Percentiles rank a stretch among this genome's conserved stretches.
Evolutionary conservation across 2,113 vertebrate species (phyloP).

Genomic region (Tapirus terrestris): DNA sequence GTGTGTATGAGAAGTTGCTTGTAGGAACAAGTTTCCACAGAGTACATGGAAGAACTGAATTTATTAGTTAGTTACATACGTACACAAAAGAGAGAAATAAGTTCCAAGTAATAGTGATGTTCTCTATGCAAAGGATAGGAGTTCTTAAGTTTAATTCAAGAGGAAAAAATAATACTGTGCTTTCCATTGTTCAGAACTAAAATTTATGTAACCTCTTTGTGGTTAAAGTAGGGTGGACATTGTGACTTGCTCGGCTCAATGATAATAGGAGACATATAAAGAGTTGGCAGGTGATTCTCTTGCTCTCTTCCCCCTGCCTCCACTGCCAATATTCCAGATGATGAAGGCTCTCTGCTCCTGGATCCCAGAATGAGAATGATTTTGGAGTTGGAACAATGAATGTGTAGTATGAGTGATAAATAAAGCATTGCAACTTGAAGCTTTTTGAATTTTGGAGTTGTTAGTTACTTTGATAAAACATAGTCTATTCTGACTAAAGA

Average conservation of each 20-base stretch:
- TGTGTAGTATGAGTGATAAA: not conserved
- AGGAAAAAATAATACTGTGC: not conserved
- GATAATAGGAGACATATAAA: not conserved
- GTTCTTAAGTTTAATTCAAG: not conserved
- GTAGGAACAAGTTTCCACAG: not conserved
- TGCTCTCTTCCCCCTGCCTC: not conserved
- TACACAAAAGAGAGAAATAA: not conserved
- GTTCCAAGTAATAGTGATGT: not conserved
- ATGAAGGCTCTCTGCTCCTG: not conserved
- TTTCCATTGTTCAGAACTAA: not conserved
- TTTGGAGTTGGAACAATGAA: not conserved
- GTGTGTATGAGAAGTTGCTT: not conserved
- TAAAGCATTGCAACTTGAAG: not conserved
- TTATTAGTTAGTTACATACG: not conserved
- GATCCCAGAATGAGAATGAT: not conserved
- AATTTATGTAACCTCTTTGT: not conserved
- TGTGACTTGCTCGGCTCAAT: not conserved
- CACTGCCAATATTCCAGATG: not conserved
- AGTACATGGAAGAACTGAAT: not conserved
- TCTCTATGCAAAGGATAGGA: not conserved
- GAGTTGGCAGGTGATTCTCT: not conserved
- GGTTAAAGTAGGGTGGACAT: not conserved
- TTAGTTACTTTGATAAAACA: not conserved
- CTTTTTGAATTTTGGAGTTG: not conserved
- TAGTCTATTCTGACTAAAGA: not conserved